Conservation (phyloP, 2,888 invertebrate species). For the Lepeophtheirus nordmannii region DNA sequence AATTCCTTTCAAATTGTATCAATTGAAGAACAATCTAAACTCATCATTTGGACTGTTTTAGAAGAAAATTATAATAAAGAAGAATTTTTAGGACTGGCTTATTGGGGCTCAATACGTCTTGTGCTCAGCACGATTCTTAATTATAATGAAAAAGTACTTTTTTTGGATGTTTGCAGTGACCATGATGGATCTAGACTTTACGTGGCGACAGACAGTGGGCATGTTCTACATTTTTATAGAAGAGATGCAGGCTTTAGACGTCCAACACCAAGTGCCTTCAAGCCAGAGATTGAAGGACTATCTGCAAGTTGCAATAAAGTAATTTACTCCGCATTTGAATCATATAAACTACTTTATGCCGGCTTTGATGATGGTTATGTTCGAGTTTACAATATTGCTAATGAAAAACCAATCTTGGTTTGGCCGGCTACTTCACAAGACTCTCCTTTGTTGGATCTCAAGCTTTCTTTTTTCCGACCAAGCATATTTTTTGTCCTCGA, state of each 20-base stretch:
- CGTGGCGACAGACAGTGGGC: constrained; percentile 6
- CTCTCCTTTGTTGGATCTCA: not conserved
- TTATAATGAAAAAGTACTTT: not conserved
- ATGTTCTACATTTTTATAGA: constrained; percentile 5
- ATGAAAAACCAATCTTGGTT: too few relatives aligned
- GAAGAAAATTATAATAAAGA: constrained; percentile 9
- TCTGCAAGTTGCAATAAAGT: not conserved
- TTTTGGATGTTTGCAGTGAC: not conserved
- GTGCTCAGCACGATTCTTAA: not conserved
- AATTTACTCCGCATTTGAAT: not conserved
- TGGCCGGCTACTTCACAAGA: too few relatives aligned
- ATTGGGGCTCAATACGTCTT: constrained; percentile 17
- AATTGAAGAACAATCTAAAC: constrained; percentile 11
- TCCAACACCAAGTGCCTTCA: constrained; percentile 3
- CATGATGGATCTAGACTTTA: constrained; percentile 3
- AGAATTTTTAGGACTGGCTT: constrained; percentile 12
- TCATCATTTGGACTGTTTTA: constrained; percentile 24
- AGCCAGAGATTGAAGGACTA: constrained; percentile 5
- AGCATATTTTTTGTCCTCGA: not conserved
- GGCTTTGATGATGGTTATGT: constrained; percentile 17
- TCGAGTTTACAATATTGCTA: not conserved
- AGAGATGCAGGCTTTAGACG: too few relatives aligned
- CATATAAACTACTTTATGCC: not conserved
- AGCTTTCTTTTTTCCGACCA: not conserved
- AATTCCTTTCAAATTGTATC: constrained; percentile 8